Evolutionary conservation across 1,140 invertebrate genomes (phyloP), one percentile per base, ranked within the genome.

Genomic region (Heliothis virescens): DNA sequence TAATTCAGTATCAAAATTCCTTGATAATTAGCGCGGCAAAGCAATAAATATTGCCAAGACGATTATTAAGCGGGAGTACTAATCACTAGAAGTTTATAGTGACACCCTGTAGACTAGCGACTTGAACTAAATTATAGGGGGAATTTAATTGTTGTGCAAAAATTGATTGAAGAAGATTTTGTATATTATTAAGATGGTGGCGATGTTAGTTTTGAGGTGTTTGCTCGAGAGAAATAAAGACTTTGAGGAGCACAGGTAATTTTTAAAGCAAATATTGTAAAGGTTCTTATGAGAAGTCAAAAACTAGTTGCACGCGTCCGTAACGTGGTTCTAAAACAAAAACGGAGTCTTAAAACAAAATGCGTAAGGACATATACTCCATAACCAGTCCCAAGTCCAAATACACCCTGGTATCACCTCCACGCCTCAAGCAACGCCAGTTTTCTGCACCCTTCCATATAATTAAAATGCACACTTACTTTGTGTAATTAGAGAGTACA

Each of bases 1-100:
- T 94, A 93, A 90, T 80, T 93, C 91, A 92, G 91, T 92, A 94
- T 94, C 91, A 94, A 94, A 92, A 93, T 93, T 93, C 91, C 83
- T 83, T 91, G 84, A 94, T 94, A 93, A 93, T 93, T 93, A 93
- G 90, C 88, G 80, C 71, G 84, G 82, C 82, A 84, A 85, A 78
- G 89, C 87, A 88, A 93, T 94, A 93, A 94, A 94, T 93, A 93
- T 92, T 72, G 83, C 87, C 86, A 87, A 90, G 89, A 90, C 87
- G 89, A 92, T 92, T 91, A 93, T 92, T 93, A 91, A 88, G 82
- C 87, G 87, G 89, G 84, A 86, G 88, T 84, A 81, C 73, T 91
- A 91, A 94, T 92, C 91, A 89, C 88, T 90, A 92, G 89, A 85
- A 91, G 87, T 81, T 83, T 83, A 65, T 73, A 83, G 72, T 84